Base-by-base conservation (phyloP, 2,888 invertebrate genomes). In the Drosophila bunnanda region DNA sequence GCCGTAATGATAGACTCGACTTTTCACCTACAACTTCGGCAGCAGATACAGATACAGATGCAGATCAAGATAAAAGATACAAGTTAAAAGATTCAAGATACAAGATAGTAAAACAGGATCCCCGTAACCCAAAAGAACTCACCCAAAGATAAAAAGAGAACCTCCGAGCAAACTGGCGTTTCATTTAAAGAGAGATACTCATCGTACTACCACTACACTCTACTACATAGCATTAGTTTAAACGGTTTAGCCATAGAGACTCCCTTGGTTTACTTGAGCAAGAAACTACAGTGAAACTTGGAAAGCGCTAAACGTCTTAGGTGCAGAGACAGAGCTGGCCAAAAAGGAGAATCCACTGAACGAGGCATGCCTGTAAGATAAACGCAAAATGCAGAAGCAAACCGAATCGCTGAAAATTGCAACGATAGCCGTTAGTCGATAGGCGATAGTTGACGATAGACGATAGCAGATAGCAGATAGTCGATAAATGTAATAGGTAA, bases 111-210 rank as follows among this genome's bases (percentile, higher is more conserved):
- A 53, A 76, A 48, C 52, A 25, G 25, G 34, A 57, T 60, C 44
- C 17, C 66, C 65, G 25, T 64, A 64, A 75, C 57, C 66, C 61
- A 15, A n/a, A n/a, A 48, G 25, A 77, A 61, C 69, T 76, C 76
- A 73, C 48, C 68, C 76, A 73, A 20, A 34, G 34, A 34, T 72
- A 74, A 75, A 73, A 77, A 64, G 65, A 74, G 76, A 89, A 89
- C 90, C 90, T 90, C 90, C 90, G 90, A 90, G 68, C 76, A 80
- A 82, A 89, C 84, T 88, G 84, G 90, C 80, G 90, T 90, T 90
- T 90, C 90, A 90, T 79, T 89, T 81, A 77, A 85, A 80, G 36
- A 71, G 34, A 39, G 50, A 67, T 55, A 64, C 41, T 48, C 43
- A 61, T 53, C 68, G 64, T 56, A 46, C 59, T 62, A 41, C 59